Percentiles rank a stretch among this genome's conserved stretches.
Conservation (phyloP, 2,797 vertebrate genomes). For the Pagetopsis macropterus region DNA sequence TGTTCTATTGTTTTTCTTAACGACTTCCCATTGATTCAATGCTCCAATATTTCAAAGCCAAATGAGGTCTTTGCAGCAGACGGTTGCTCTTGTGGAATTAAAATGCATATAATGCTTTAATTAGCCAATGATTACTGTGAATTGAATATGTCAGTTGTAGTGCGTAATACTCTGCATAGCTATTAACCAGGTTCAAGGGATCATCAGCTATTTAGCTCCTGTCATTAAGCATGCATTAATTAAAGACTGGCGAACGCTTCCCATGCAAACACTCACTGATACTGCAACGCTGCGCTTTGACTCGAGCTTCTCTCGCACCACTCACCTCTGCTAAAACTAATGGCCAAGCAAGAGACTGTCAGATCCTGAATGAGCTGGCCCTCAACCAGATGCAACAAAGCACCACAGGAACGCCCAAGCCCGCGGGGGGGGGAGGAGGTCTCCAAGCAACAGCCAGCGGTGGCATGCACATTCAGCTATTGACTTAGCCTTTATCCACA, state of each 20-base stretch:
- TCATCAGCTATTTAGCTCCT: conserved; percentile 18
- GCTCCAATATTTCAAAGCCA: conserved; percentile 8
- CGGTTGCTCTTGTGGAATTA: conserved; percentile 6
- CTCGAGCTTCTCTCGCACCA: conserved; percentile 1
- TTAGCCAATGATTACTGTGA: conserved; percentile 14
- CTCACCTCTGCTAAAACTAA: conserved; percentile 47
- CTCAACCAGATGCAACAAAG: conserved; percentile 66
- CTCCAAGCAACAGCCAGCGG: conserved; percentile 72
- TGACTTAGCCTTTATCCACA: conserved; percentile 66
- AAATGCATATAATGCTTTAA: background rate
- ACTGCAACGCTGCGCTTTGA: background rate
- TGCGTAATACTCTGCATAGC: conserved; percentile 8
- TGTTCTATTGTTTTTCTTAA: conserved; percentile 27
- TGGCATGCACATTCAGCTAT: conserved; percentile 71
- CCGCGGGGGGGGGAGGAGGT: conserved; percentile 52
- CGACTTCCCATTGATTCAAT: conserved; percentile 27
- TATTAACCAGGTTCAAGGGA: conserved; percentile 24
- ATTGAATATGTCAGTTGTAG: conserved; percentile 10
- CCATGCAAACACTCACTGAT: conserved; percentile 5
- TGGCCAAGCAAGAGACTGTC: conserved; percentile 41
- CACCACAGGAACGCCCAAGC: conserved; percentile 52
- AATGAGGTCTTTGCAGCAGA: conserved; percentile 3
- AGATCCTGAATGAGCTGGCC: conserved; percentile 56
- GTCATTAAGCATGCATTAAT: conserved; percentile 24
- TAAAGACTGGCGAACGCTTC: conserved; percentile 17